Evolutionary conservation across 2,888 invertebrate species (phyloP), one percentile per base, ranked within the genome.

Genomic region (Pseudoips prasinana): DNA sequence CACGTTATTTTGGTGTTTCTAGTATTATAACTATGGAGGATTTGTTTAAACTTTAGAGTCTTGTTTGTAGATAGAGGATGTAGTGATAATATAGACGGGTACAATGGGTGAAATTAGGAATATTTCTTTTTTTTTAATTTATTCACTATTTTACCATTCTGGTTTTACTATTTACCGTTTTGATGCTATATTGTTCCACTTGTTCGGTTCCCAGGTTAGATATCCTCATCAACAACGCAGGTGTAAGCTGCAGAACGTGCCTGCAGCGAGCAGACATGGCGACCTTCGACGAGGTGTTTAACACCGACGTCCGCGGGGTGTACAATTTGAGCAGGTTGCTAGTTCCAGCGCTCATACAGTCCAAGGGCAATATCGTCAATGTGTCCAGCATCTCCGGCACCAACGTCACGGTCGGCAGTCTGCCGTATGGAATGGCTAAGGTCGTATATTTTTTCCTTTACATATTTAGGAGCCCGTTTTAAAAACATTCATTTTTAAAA

Each of bases 351-450:
- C 83, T 95, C n/a, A 77, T 91, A n/a, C 71, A 84, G 53, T 70
- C 89, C 0, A 90, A 91, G 60, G 94, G 94, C 6, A 92, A 90
- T 42, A 90, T 94, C 46, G 92, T 95, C 1, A 95, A 95, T 66
- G 91, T 95, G 1, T 94, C 94, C 25, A 94, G 94, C 63, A 91
- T 94, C 3, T 89, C 58, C 1, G 73, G 31, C 0, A 83, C 95
- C 4, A 85, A 95, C 62, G 92, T 97, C 37, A 94, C 95, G 60
- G 91, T 96, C 1, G 94, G 94, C 4, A 93, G 95, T 3, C 73
- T 97, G 42, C 94, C 96, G 0, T 98, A 98, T 69, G 92, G 92
- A 52, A 94, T 98, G 88, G 94, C 96, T 2, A 98, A 98, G 87
- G 91, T 52, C 89, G 2, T 2, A n/a, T n/a, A n/a, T 7, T 3